These are phyloP conservation scores for Callyntrura sp. DNA, from an alignment of 2,888 invertebrate genomes.

Conservation along the genomic window DNA sequence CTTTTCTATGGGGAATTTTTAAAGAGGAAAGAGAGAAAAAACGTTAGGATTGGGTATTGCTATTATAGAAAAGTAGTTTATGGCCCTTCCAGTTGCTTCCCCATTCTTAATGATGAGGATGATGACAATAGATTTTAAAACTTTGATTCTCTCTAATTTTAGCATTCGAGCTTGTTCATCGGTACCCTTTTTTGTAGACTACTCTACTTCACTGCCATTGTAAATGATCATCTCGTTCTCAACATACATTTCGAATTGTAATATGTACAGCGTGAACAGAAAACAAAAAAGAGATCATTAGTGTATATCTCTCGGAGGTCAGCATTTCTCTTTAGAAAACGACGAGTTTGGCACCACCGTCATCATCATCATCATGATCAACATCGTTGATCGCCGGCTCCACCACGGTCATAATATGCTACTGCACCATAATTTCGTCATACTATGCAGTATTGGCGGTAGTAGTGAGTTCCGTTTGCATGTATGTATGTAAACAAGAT, in stretches of 20 bases:
- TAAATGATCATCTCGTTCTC: background rate
- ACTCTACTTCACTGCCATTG: background rate
- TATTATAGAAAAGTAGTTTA: slow-evolving; percentile 26
- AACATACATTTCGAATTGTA: background rate
- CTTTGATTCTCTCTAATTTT: background rate
- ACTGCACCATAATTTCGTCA: slow-evolving; percentile 14
- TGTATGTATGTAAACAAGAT: slow-evolving; percentile 54
- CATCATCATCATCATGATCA: slow-evolving; percentile 23
- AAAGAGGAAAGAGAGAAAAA: background rate
- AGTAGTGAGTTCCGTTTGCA: slow-evolving; percentile 47
- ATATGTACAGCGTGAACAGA: background rate
- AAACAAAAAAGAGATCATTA: background rate
- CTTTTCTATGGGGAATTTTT: background rate
- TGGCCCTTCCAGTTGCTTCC: slow-evolving; percentile 33
- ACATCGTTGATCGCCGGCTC: background rate
- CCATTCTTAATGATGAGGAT: slow-evolving; percentile 12
- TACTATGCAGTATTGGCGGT: background rate
- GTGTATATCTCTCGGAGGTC: slow-evolving; percentile 44
- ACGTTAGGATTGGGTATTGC: background rate
- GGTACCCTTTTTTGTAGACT: background rate
- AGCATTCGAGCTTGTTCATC: no score
- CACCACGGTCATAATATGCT: slow-evolving; percentile 18
- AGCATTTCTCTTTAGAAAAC: slow-evolving; percentile 18
- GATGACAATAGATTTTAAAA: slow-evolving; percentile 23
- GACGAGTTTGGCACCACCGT: background rate